Conservation (phyloP, 2,888 invertebrate species). For the Dicycla oo region DNA sequence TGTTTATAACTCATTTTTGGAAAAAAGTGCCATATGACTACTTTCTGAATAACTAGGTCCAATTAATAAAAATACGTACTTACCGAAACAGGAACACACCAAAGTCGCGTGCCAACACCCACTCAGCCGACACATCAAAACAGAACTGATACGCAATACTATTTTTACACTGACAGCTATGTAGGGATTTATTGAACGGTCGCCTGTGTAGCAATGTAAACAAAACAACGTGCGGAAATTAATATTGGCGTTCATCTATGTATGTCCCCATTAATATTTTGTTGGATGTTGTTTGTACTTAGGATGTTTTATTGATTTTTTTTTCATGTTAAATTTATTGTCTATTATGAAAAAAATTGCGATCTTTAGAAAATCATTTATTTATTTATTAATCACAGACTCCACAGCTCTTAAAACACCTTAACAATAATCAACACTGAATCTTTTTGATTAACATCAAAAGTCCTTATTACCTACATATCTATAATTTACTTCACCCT, state of each 20-base stretch:
- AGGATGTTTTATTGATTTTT: not conserved
- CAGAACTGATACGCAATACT: slow-evolving; percentile 77
- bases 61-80: not conserved
- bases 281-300: slow-evolving; percentile 18
- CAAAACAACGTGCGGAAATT: slow-evolving; percentile 62
- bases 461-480: not conserved
- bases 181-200: slow-evolving; percentile 66
- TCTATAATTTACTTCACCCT: not conserved
- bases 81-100: slow-evolving; percentile 53
- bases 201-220: slow-evolving; percentile 64
- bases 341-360: not conserved
- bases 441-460: not conserved
- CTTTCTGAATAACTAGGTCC: too few species aligned
- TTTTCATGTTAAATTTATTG: too few species aligned
- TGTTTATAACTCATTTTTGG: too few species aligned
- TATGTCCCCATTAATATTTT: slow-evolving; percentile 35
- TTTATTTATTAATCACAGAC: too few species aligned
- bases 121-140: slow-evolving; percentile 79
- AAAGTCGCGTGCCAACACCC: slow-evolving; percentile 76
- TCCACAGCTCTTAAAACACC: too few species aligned
- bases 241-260: slow-evolving; percentile 56
- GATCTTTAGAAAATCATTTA: not conserved
- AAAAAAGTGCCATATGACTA: too few species aligned
- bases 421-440: not conserved
- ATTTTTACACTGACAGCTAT: slow-evolving; percentile 70